These are phyloP conservation scores for Hanleya hanleyi DNA, from an alignment of 2,888 invertebrate species.

Conservation along the genomic window DNA sequence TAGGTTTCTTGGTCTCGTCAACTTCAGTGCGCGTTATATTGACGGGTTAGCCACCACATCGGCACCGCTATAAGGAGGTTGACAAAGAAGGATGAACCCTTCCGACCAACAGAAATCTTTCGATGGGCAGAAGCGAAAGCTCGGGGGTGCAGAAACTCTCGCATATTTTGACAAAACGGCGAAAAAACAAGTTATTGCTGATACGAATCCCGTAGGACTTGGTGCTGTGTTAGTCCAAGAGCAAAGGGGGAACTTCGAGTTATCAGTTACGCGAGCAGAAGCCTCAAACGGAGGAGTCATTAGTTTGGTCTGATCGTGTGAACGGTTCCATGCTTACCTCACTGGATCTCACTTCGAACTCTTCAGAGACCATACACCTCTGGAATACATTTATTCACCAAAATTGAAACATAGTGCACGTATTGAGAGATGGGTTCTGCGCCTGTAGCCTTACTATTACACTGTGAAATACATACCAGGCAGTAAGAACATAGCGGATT, in stretches of 20 bases:
- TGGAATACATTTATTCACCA: conserved; percentile 15
- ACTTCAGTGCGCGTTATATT: conserved; percentile 20
- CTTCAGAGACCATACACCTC: conserved; percentile 12
- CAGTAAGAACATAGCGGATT: too few species aligned
- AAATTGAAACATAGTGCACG: conserved; percentile 32
- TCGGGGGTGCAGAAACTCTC: too few species aligned
- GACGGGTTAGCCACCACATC: too few species aligned
- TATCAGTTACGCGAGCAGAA: conserved; percentile 31
- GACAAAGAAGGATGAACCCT: too few species aligned
- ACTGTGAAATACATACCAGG: too few species aligned
- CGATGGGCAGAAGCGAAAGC: too few species aligned
- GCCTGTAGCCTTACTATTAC: conserved; percentile 30
- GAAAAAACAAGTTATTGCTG: too few species aligned
- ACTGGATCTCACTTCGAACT: conserved; percentile 14
- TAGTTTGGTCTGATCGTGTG: conserved; percentile 25
- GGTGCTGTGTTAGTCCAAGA: conserved; percentile 31
- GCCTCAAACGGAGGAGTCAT: conserved; percentile 39
- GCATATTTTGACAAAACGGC: too few species aligned
- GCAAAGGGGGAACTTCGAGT: conserved; percentile 26
- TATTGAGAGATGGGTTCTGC: conserved; percentile 34
- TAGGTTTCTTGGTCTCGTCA: conserved; percentile 24
- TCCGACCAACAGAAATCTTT: too few species aligned
- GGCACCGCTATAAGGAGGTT: too few species aligned
- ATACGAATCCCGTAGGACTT: conserved; percentile 32
- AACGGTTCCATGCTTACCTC: conserved; percentile 15